Base-by-base conservation (phyloP, 2,888 invertebrate genomes). In the Xestia c-nigrum region DNA sequence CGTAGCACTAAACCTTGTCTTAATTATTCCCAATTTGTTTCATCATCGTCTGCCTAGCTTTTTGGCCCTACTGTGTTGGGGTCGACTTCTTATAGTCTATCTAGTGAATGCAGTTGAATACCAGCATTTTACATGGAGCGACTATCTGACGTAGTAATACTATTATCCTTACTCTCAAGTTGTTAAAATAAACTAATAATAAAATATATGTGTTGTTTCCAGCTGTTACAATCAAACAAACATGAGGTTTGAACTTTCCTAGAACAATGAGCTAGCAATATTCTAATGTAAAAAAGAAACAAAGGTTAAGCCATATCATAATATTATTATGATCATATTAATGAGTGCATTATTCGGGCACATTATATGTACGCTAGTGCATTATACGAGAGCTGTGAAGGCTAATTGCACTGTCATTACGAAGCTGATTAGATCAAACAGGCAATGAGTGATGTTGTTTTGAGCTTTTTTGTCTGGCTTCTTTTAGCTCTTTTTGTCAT, bases 391-490 rank as follows among this genome's bases (percentile, higher is more conserved):
- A 38, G 52, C 70, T 74, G 57, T 70, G 67, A 66, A 74, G 61
- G 76, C 61, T 84, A 80, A 84, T 84, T 69, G 68, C 68, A 67
- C 75, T 85, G 81, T 83, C 76, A 85, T 82, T 80, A 77, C n/a
- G n/a, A n/a, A 64, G 21, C 76, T 52, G 77, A 85, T 77, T 76
- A 81, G 40, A 84, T 73, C 74, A 68, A 72, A 76, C 47, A 46
- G 19, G 59, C 50, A 71, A 67, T 72, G n/a, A 83, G 24, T 77
- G n/a, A 67, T 57, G 50, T 67, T 71, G 24, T 38, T 6, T 10
- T 64, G 19, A 55, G 16, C 63, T 24, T 71, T 77, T 70, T 83
- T 77, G 40, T 77, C 46, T 55, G 24, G n/a, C 12, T 80, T 40
- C 46, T 70, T 69, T 64, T 31, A 59, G 16, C 31, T 59, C 31